phyloP scores from a whole-genome alignment of 1,140 invertebrate genomes.

The Papilio machaon region DNA sequence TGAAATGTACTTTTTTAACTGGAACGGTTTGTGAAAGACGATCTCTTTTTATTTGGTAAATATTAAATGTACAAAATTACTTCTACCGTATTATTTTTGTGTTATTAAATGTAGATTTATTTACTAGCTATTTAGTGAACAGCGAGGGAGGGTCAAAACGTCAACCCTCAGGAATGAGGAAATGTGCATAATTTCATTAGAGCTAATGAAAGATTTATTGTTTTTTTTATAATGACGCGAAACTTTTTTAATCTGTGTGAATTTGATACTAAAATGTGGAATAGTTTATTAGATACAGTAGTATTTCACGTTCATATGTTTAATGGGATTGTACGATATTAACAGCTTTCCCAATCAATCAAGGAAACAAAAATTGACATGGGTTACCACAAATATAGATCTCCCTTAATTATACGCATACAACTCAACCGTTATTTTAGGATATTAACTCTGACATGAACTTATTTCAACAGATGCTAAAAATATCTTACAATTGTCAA shows the following conservation, averaged over 20 bases:
- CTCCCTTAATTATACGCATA: conserved; percentile 44
- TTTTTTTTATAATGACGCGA: no score
- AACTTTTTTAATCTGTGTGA: no score
- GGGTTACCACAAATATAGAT: conserved; percentile 54
- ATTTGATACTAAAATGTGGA: no score
- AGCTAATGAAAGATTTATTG: no score
- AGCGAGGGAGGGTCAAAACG: no score
- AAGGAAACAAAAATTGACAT: conserved; percentile 54
- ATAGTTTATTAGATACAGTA: neutral
- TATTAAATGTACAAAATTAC: conserved; percentile 4
- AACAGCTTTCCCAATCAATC: neutral
- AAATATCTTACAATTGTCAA: conserved; percentile 9
- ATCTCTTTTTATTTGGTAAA: conserved; percentile 69
- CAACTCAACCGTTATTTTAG: conserved; percentile 48
- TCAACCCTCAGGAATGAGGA: no score
- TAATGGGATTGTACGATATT: neutral
- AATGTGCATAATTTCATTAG: no score
- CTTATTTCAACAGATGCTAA: conserved; percentile 20
- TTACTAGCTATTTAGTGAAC: no score
- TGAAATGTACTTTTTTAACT: no score
- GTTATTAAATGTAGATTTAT: neutral
- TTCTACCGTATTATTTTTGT: neutral
- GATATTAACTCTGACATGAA: conserved; percentile 54
- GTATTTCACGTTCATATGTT: neutral
- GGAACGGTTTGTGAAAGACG: conserved; percentile 29